phyloP scores from a whole-genome alignment of 2,888 invertebrate genomes.

The Machimus atricapillus region DNA sequence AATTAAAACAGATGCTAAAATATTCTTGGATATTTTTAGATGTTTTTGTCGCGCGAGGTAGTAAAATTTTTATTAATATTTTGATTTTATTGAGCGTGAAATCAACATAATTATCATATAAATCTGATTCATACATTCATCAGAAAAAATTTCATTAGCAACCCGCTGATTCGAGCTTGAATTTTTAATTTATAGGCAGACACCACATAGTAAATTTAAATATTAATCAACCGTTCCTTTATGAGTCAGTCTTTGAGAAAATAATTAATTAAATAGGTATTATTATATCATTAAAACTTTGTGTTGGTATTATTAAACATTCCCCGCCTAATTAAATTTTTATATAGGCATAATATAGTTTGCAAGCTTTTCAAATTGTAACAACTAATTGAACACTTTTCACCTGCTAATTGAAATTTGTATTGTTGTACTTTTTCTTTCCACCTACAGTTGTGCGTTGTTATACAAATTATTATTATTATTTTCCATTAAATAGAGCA shows the following conservation, averaged over 20 bases:
- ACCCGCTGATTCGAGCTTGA: not conserved
- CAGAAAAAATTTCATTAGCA: not conserved
- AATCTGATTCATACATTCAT: not conserved
- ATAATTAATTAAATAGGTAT: not conserved
- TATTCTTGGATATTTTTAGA: not conserved
- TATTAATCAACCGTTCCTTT: not conserved
- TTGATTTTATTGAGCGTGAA: not conserved
- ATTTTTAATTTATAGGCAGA: no score
- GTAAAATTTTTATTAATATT: not conserved
- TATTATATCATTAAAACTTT: not conserved
- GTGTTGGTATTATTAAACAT: not conserved
- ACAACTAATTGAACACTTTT: no score
- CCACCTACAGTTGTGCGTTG: no score
- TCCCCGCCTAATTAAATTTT: not conserved
- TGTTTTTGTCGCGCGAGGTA: not conserved
- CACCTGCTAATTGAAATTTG: no score
- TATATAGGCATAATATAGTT: no score
- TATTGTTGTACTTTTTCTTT: no score
- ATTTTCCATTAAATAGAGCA: no score
- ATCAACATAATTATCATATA: not conserved
- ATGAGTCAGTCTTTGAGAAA: not conserved
- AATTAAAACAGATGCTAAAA: not conserved
- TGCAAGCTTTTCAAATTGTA: no score
- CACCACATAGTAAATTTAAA: not conserved
- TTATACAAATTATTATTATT: no score